Evolutionary conservation across 1,140 invertebrate species (phyloP).

Genomic region (Aphis craccivora): DNA sequence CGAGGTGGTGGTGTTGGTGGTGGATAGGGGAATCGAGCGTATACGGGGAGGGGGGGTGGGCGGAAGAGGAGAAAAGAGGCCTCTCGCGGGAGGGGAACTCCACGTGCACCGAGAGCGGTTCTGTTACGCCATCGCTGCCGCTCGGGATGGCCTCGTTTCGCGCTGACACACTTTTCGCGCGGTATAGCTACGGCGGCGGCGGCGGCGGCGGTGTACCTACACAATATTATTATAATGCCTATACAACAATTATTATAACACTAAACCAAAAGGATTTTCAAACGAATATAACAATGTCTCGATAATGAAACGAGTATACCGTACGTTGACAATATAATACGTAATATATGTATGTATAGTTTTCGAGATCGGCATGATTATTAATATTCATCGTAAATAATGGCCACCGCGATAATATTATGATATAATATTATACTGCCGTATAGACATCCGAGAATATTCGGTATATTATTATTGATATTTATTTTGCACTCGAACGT

Average conservation of each 20-base stretch:
- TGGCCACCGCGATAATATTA: neutral
- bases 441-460: neutral
- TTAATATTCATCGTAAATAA: neutral
- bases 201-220: neutral
- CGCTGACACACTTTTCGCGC: conserved; percentile 18
- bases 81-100: neutral
- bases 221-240: neutral
- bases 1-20: too few species aligned
- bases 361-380: neutral
- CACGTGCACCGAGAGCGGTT: conserved; percentile 29
- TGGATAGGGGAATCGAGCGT: neutral
- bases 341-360: neutral
- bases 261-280: too few species aligned
- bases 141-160: conserved; percentile 37
- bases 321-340: neutral
- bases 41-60: too few species aligned
- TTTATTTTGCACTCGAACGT: neutral
- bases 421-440: too few species aligned
- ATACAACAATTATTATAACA: too few species aligned
- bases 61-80: neutral
- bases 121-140: conserved; percentile 39
- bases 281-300: too few species aligned
- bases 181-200: too few species aligned
- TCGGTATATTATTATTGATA: neutral
- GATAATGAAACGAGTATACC: neutral